phyloP scores from a whole-genome alignment of 2,888 invertebrate species.

The Diaphora mendica region DNA sequence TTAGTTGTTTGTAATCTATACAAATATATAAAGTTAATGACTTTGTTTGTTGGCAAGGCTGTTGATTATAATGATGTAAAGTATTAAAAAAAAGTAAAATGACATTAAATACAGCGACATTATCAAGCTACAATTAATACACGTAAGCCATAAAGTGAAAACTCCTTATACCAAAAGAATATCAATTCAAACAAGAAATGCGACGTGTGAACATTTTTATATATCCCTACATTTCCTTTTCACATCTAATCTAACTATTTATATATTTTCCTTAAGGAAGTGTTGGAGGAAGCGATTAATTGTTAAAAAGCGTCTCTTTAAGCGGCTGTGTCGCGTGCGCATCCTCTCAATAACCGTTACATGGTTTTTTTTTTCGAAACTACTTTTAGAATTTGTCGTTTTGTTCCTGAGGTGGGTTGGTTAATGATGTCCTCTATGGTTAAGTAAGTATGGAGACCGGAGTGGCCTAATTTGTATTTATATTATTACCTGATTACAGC shows the following conservation, averaged over 20 bases:
- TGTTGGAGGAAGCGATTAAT: slow-evolving; percentile 75
- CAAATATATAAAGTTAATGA: too few relatives aligned
- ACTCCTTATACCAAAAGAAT: neutral
- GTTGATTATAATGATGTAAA: too few relatives aligned
- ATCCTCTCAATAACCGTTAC: slow-evolving; percentile 56
- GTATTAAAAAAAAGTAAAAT: too few relatives aligned
- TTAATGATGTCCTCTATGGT: slow-evolving; percentile 73
- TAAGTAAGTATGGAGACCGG: slow-evolving; percentile 51
- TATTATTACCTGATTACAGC: too few relatives aligned
- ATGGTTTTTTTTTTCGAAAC: slow-evolving; percentile 57
- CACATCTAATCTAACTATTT: slow-evolving; percentile 54
- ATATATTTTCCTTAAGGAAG: slow-evolving; percentile 52
- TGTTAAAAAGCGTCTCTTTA: slow-evolving; percentile 69
- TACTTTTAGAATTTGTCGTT: slow-evolving; percentile 60
- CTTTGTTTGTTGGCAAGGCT: too few relatives aligned
- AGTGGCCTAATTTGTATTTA: neutral
- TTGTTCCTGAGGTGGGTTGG: slow-evolving; percentile 65
- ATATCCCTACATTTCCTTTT: slow-evolving; percentile 58
- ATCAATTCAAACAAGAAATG: slow-evolving; percentile 13
- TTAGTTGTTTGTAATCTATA: too few relatives aligned
- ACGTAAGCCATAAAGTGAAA: slow-evolving; percentile 1
- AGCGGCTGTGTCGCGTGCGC: slow-evolving; percentile 66
- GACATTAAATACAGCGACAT: too few relatives aligned
- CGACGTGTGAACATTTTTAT: slow-evolving; percentile 49
- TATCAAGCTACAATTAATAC: neutral